Conservation (phyloP, 2,888 invertebrate species). For the Blomia tropicalis region DNA sequence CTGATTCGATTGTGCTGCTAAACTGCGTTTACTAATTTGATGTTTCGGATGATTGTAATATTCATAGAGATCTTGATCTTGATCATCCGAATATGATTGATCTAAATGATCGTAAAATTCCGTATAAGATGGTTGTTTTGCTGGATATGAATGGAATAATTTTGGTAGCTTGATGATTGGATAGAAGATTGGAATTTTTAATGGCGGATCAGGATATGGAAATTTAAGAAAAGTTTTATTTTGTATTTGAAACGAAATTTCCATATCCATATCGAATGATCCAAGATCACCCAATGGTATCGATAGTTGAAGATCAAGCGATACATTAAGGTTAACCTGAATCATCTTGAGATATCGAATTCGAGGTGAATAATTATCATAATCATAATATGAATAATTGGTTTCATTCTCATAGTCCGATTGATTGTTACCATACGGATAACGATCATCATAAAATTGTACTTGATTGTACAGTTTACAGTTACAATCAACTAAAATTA, state of each 20-base stretch:
- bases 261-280: slow-evolving; percentile 9
- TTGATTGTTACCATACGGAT: background rate
- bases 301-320: slow-evolving; percentile 20
- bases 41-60: slow-evolving; percentile 1
- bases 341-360: background rate
- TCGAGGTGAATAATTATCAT: background rate
- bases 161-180: slow-evolving; percentile 10
- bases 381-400: background rate
- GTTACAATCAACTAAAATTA: no score
- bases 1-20: slow-evolving; percentile 14
- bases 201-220: background rate
- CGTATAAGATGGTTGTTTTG: background rate
- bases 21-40: slow-evolving; percentile 16
- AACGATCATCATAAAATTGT: no score
- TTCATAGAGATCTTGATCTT: background rate
- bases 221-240: slow-evolving; percentile 21
- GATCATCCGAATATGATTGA: background rate
- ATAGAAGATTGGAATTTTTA: slow-evolving; percentile 11
- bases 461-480: no score
- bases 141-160: background rate
- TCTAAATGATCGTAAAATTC: background rate
- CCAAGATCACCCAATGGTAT: slow-evolving; percentile 19
- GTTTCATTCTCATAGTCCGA: background rate
- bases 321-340: slow-evolving; percentile 1
- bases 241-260: slow-evolving; percentile 13